A percentile compares a stretch with the other conserved stretches of the same genome.
Conservation (phyloP, 35 echinoderm and acorn worm species). For the Apostichopus parvimensis region DNA sequence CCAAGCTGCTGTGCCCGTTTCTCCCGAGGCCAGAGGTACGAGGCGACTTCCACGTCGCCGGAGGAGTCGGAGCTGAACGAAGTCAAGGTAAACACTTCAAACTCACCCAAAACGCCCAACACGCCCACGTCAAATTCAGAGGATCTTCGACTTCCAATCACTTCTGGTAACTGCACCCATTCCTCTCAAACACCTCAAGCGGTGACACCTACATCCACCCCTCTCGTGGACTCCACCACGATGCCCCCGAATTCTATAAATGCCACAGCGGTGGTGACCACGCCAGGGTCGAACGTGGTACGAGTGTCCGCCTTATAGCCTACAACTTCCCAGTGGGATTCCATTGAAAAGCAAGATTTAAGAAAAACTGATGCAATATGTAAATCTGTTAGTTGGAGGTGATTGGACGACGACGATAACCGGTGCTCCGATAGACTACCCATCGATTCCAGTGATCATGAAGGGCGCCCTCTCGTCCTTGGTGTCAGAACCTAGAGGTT, state of each 20-base stretch:
- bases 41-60: conserved; percentile 65
- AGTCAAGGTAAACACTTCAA: conserved; percentile 69
- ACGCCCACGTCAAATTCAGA: conserved; percentile 41
- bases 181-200: conserved; percentile 53
- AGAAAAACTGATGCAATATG: conserved; percentile 27
- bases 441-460: background rate
- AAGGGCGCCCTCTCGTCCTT: background rate
- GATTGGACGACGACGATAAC: background rate
- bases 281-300: conserved; percentile 63
- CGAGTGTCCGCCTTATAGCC: conserved; percentile 92
- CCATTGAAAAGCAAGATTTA: background rate
- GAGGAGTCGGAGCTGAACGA: conserved; percentile 88
- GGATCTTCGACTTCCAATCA: conserved; percentile 59
- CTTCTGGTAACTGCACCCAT: conserved; percentile 72
- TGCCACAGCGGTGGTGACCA: conserved; percentile 47
- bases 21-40: conserved; percentile 74
- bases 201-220: conserved; percentile 68
- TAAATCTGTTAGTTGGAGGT: background rate
- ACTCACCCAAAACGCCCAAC: conserved; percentile 26
- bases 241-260: conserved; percentile 40
- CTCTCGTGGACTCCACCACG: conserved; percentile 43
- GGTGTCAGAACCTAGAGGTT: background rate
- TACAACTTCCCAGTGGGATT: conserved; percentile 11
- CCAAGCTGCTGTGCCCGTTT: conserved; percentile 72
- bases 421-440: background rate